Evolutionary conservation across 2,797 vertebrate genomes (phyloP).

Genomic region (Sebastes reedi): DNA sequence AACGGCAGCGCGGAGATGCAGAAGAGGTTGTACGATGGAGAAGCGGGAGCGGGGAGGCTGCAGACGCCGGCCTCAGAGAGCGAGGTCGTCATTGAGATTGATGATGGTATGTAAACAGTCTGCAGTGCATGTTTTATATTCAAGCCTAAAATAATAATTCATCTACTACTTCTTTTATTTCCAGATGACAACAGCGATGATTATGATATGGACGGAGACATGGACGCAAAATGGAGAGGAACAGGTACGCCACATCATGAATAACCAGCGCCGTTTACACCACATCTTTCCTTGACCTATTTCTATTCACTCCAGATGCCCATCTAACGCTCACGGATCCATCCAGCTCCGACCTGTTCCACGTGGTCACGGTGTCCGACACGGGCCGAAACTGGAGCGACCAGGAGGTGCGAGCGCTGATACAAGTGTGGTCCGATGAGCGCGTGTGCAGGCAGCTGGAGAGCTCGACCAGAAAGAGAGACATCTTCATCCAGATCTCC

Average conservation of each 20-base stretch:
- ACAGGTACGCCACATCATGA: conserved; percentile 32
- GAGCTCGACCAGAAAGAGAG: conserved; percentile 89
- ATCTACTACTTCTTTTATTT: neutral
- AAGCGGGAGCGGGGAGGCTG: conserved; percentile 29
- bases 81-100: conserved; percentile 80
- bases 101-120: conserved; percentile 73
- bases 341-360: conserved; percentile 80
- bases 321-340: conserved; percentile 65
- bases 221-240: conserved; percentile 65
- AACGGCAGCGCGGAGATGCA: conserved; percentile 62
- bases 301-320: conserved; percentile 61
- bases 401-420: conserved; percentile 87
- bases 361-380: conserved; percentile 85
- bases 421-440: conserved; percentile 88
- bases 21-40: conserved; percentile 57
- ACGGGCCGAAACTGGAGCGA: conserved; percentile 90
- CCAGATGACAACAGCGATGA: conserved; percentile 78
- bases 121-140: neutral
- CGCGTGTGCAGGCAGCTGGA: conserved; percentile 88
- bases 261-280: neutral
- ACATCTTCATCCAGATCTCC: conserved; percentile 91
- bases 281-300: neutral
- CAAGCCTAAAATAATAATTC: neutral
- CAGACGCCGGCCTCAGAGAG: conserved; percentile 48
- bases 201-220: conserved; percentile 63